Evolutionary conservation across 2,113 vertebrate species (phyloP), one percentile per base, ranked within the genome.

Genomic region (Corythornis vintsioides): DNA sequence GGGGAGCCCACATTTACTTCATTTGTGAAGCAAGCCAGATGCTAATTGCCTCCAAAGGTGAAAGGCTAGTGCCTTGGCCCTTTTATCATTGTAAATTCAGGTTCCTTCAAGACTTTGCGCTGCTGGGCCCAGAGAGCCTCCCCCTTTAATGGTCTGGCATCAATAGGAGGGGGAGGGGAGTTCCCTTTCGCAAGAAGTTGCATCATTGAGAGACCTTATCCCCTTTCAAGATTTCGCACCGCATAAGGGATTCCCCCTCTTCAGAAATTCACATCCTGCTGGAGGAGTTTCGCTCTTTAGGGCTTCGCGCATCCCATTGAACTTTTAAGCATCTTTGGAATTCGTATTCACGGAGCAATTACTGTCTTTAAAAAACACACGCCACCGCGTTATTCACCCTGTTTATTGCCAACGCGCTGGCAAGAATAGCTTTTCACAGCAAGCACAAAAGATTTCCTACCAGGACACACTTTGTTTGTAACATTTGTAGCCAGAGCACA

Each of bases 21-120:
- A 74, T 16, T 83, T 57, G 73, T 81, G 94, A 96, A 94, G 89
- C 83, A 92, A 94, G 93, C 89, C 96, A 97, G 92, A 96, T 96
- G 94, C 95, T 94, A 96, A 95, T 94, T 87, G 91, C 93, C 94
- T 96, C 94, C 85, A 95, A 95, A 94, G 92, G 95, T 76, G 83
- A 97, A 93, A 96, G 88, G 78, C 82, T 86, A 96, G 83, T 81
- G 92, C 94, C 92, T 79, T 81, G 94, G 85, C 92, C 88, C 89
- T 97, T 97, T 95, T 93, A 90, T 88, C 95, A 94, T 83, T 96
- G 78, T 76, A 96, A 86, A 94, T 94, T 88, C 90, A 79, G 95
- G 91, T 92, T 92, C 86, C 92, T 95, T 33, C 86, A 95, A 94
- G 92, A 90, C 93, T 93, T 91, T 72, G 75, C 47, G 53, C 92